Evolutionary conservation across 1,140 invertebrate genomes (phyloP).

Genomic region (Leptopilina boulardi): DNA sequence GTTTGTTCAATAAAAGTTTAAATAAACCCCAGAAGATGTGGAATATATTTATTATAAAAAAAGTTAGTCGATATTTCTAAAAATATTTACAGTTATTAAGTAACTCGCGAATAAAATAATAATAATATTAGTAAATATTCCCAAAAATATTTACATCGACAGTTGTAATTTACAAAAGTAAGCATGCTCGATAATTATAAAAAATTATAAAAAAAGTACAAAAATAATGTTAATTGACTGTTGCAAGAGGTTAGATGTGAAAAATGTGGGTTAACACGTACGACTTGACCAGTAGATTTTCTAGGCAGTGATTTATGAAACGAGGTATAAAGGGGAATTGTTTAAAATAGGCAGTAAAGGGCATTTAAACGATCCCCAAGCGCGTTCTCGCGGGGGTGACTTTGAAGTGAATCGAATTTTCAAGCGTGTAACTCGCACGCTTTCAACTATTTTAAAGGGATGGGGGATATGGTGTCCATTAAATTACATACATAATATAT

Average conservation of each 20-base stretch:
- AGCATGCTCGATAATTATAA: not conserved
- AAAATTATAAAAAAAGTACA: not conserved
- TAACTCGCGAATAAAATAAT: too few species aligned
- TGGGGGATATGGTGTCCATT: not conserved
- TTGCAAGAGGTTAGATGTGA: not conserved
- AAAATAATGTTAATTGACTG: not conserved
- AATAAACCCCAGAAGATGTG: too few species aligned
- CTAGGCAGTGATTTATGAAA: slow-evolving; percentile 52
- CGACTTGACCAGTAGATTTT: slow-evolving; percentile 46
- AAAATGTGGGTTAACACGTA: slow-evolving; percentile 47
- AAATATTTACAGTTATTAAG: too few species aligned
- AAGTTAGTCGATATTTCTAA: too few species aligned
- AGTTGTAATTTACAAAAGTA: not conserved
- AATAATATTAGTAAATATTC: too few species aligned
- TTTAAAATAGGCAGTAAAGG: slow-evolving; percentile 69
- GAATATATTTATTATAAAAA: too few species aligned
- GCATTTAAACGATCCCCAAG: slow-evolving; percentile 67
- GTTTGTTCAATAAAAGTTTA: too few species aligned
- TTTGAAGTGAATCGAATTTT: slow-evolving; percentile 71
- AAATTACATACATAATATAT: not conserved
- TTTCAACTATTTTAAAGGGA: not conserved
- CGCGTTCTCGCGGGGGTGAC: slow-evolving; percentile 59
- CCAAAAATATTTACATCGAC: too few species aligned
- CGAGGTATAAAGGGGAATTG: slow-evolving; percentile 54
- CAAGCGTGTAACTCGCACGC: slow-evolving; percentile 58